Conservation (phyloP, 1,140 invertebrate genomes). For the Drosophila ficusphila region DNA sequence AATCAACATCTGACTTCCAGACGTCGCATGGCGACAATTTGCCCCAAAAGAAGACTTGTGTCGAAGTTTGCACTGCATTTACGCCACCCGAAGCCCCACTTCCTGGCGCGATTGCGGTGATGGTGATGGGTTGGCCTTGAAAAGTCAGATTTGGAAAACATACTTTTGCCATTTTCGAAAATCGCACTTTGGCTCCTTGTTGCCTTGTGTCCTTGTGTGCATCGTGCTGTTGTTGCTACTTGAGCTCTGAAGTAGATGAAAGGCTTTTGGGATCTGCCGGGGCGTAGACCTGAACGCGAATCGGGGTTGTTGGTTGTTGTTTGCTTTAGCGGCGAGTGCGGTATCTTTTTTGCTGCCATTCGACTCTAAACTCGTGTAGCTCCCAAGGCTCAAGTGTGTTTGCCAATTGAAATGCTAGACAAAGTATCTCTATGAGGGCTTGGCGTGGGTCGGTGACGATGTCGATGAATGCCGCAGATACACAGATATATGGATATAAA, state of each 20-base stretch:
- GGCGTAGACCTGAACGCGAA: conserved; percentile 24
- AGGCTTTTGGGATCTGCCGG: conserved; percentile 60
- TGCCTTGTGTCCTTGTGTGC: conserved; percentile 40
- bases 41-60: conserved; percentile 42
- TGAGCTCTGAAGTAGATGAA: conserved; percentile 76
- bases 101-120: conserved; percentile 6
- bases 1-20: conserved; percentile 71
- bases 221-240: conserved; percentile 70
- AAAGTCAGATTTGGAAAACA: conserved; percentile 82
- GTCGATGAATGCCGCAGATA: conserved; percentile 44
- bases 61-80: conserved; percentile 50
- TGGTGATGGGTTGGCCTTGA: conserved; percentile 58
- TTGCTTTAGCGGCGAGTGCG: conserved; percentile 74
- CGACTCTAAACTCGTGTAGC: conserved; percentile 49
- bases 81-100: background rate
- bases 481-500: conserved; percentile 25
- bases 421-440: conserved; percentile 68
- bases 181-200: conserved; percentile 58
- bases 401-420: conserved; percentile 83
- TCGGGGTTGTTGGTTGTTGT: conserved; percentile 47
- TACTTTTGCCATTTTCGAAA: conserved; percentile 83
- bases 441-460: conserved; percentile 31
- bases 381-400: conserved; percentile 66
- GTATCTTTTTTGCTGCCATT: conserved; percentile 33
- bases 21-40: conserved; percentile 61